Evolutionary conservation across 2,113 vertebrate genomes (phyloP).

Genomic region (Rafetus swinhoei): DNA sequence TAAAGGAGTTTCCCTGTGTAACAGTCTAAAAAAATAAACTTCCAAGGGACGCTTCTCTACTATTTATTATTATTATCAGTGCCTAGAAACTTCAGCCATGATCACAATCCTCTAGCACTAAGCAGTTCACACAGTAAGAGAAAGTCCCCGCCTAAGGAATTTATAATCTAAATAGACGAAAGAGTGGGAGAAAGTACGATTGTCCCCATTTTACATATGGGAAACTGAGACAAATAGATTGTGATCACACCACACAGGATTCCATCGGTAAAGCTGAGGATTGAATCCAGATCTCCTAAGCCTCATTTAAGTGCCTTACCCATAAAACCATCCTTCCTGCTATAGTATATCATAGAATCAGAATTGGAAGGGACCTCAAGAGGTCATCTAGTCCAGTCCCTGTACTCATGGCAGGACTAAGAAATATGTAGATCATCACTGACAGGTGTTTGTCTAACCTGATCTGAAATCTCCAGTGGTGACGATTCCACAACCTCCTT

Average conservation of each 20-base stretch:
- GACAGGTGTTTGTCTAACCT: too few relatives aligned
- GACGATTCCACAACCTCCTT: too few relatives aligned
- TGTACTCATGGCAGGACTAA: too few relatives aligned
- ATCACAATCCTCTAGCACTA: background rate
- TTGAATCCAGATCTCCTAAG: background rate
- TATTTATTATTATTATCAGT: background rate
- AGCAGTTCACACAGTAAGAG: background rate
- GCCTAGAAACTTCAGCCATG: background rate
- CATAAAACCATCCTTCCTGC: background rate
- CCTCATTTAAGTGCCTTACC: background rate
- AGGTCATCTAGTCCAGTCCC: too few relatives aligned
- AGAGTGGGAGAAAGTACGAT: background rate
- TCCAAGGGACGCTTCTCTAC: background rate
- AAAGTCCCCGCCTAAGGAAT: accelerated
- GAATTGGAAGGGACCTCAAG: too few relatives aligned
- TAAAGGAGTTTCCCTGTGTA: background rate
- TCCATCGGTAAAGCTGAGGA: background rate
- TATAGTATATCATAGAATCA: background rate
- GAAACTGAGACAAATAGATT: background rate
- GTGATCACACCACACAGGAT: constrained; percentile 17
- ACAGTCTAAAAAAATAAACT: background rate
- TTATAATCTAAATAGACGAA: background rate
- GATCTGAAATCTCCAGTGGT: too few relatives aligned
- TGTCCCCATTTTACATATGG: background rate
- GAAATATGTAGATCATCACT: too few relatives aligned